Conservation (phyloP, 2,113 vertebrate species). For the Myotis brandtii region DNA sequence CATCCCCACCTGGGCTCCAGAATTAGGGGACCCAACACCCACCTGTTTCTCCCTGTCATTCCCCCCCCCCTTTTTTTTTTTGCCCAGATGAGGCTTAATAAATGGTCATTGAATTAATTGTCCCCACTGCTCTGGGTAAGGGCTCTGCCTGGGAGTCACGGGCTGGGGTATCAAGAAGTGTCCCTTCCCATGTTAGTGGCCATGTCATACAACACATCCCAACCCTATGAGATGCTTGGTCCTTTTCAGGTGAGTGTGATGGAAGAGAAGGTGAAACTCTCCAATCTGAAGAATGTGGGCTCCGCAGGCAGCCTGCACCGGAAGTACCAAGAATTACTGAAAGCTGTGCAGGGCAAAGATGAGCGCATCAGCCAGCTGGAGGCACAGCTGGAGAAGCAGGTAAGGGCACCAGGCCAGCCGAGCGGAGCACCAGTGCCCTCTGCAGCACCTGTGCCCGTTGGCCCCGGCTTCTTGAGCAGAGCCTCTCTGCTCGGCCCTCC, state of each 20-base stretch:
- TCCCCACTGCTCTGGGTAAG: too few relatives aligned
- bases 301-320: constrained; percentile 90
- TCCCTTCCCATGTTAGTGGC: neutral
- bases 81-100: neutral
- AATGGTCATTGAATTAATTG: neutral
- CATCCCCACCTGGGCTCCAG: neutral
- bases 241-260: constrained; percentile 93
- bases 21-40: neutral
- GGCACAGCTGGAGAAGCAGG: constrained; percentile 96
- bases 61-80: neutral
- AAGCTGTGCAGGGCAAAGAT: constrained; percentile 91
- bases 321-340: constrained; percentile 94
- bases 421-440: neutral
- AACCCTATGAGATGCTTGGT: neutral
- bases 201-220: neutral
- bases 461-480: neutral
- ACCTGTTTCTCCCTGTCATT: neutral
- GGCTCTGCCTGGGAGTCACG: neutral
- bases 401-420: constrained; percentile 63
- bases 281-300: constrained; percentile 90
- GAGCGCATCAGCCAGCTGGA: constrained; percentile 91
- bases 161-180: neutral
- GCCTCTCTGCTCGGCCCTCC: neutral
- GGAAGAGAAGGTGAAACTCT: constrained; percentile 95
- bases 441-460: too few relatives aligned